Conservation (phyloP, 2,113 vertebrate genomes). For the Sula dactylatra region DNA sequence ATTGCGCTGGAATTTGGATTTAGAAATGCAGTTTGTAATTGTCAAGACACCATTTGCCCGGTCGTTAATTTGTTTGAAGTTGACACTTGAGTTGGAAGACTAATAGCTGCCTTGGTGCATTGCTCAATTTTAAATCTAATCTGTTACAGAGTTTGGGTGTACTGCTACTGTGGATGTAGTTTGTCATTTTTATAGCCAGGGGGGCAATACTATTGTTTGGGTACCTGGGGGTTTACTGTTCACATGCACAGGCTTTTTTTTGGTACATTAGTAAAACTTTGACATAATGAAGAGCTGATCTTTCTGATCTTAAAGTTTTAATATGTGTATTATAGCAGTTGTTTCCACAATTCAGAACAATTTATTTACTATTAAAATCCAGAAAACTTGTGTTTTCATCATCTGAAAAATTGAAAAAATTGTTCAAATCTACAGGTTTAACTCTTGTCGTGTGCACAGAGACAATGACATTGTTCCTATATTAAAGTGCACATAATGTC, state of each 20-base stretch:
- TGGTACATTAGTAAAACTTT: background rate
- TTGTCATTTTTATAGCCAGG: background rate
- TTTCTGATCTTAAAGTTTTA: background rate
- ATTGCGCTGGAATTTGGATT: background rate
- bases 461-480: background rate
- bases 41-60: background rate
- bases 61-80: conserved; percentile 13
- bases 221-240: background rate
- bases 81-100: conserved; percentile 28
- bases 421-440: background rate
- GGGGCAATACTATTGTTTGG: background rate
- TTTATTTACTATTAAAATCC: background rate
- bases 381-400: background rate
- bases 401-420: background rate
- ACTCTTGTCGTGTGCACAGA: background rate
- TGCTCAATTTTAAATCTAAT: background rate
- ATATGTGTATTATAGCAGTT: background rate
- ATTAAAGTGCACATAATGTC: background rate
- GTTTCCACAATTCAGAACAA: background rate
- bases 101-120: background rate
- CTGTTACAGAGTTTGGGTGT: background rate
- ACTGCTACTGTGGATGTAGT: background rate
- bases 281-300: background rate
- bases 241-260: background rate
- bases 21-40: conserved; percentile 26